Percentiles rank a stretch among this genome's conserved stretches.
These are phyloP conservation scores for Dermolepida albohirtum DNA, from an alignment of 2,888 invertebrate genomes.

Conservation along the genomic window DNA sequence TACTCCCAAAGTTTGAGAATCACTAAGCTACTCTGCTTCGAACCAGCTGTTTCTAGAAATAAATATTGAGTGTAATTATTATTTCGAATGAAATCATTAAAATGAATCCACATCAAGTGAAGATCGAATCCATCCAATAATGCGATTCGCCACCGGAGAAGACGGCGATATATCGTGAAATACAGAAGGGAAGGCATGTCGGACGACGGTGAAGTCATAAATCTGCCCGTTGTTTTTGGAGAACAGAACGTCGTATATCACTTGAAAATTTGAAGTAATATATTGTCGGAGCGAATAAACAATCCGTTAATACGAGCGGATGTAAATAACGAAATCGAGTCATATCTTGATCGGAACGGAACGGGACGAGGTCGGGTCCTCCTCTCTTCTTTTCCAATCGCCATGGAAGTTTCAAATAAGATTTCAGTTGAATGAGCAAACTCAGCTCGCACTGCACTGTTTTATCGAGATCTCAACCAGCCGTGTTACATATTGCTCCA, in stretches of 20 bases:
- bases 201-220: slow-evolving; percentile 17
- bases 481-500: slow-evolving; percentile 18
- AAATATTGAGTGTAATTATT: no score
- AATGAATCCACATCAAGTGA: no score
- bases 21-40: no score
- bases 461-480: slow-evolving; percentile 6
- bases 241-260: slow-evolving; percentile 25
- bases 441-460: slow-evolving; percentile 4
- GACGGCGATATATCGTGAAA: no score
- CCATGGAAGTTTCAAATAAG: slow-evolving; percentile 13
- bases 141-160: no score
- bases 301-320: slow-evolving; percentile 33
- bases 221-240: slow-evolving; percentile 13
- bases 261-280: slow-evolving; percentile 35
- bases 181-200: background rate
- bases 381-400: no score
- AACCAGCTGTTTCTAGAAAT: no score
- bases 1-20: no score
- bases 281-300: slow-evolving; percentile 26
- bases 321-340: slow-evolving; percentile 36
- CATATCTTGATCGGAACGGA: slow-evolving; percentile 25
- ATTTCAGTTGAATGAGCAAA: slow-evolving; percentile 9
- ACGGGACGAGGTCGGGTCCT: background rate
- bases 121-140: no score
- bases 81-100: no score